Evolutionary conservation across 2,113 vertebrate genomes (phyloP).

Genomic region (Bos indicus): DNA sequence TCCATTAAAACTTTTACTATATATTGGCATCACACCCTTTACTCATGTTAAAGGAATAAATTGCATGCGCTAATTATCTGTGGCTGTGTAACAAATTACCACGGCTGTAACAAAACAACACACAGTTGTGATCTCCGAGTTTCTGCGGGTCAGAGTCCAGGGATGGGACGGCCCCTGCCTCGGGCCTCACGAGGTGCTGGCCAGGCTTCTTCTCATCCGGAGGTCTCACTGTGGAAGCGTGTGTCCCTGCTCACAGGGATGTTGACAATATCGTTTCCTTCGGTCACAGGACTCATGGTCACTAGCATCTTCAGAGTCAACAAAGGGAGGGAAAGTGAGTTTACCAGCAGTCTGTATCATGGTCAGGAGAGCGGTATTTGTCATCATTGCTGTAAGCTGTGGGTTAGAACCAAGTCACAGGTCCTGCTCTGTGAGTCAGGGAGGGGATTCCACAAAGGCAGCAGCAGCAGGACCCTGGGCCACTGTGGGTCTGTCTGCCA

Average conservation of each 20-base stretch:
- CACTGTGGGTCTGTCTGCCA: background rate
- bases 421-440: background rate
- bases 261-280: background rate
- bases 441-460: background rate
- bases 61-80: accelerated
- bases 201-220: background rate
- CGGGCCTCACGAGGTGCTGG: background rate
- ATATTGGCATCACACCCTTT: background rate
- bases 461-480: accelerated
- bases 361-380: background rate
- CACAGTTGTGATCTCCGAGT: background rate
- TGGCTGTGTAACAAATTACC: background rate
- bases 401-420: background rate
- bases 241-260: accelerated
- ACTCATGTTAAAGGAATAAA: background rate
- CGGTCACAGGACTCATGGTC: accelerated
- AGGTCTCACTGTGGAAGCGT: accelerated
- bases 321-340: background rate
- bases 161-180: background rate
- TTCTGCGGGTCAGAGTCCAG: background rate
- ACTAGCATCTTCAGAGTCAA: background rate
- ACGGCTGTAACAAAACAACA: too few relatives aligned
- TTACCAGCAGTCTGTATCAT: accelerated
- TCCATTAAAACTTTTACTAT: background rate
- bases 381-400: accelerated